Evolutionary conservation across 2,888 invertebrate genomes (phyloP), one percentile per base, ranked within the genome.

Genomic region (Isotomurus palustris): DNA sequence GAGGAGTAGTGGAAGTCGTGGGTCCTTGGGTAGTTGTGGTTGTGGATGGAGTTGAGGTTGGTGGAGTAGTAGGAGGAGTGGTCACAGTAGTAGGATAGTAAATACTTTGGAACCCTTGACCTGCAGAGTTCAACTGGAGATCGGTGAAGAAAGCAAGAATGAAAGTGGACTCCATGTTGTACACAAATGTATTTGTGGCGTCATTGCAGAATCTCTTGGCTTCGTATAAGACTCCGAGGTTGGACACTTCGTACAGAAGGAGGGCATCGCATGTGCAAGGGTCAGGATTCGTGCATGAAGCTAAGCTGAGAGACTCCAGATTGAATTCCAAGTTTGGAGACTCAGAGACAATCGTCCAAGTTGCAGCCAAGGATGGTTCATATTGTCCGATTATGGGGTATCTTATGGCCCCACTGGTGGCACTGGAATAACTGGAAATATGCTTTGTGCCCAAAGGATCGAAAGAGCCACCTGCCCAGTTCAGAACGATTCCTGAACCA

Each of bases 131-230:
- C 24, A 24, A 12, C n/a, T 47, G n/a, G 24, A 44, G 22, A 29
- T 47, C 47, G 8, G 47, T 47, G 47, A 47, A 47, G 19, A 28
- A 47, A 4, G 47, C 47, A 4, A 47, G 3, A 25, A 47, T 47
- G 24, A 47, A 47, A n/a, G 28, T 5, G 28, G 47, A 47, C n/a
- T 28, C 28, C 8, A 47, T 47, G 19, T 29, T 29, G n/a, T 5
- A 3, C 6, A 47, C 10, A 28, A 47, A 19, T 28, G 28, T 29
- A 24, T 27, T 8, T 3, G 28, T 14, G 5, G n/a, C 6, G 3
- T 47, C 47, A n/a, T 29, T 29, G 19, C 47, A 47, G 17, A 47
- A 47, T 29, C 47, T 19, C 17, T 47, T 17, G 5, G 28, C 28
- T 17, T 47, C 47, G 24, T 17, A 28, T 28, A 47, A 17, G 10